Evolutionary conservation across 35 echinoderm and acorn worm species (phyloP).

Genomic region (Ophiothrix spiculata): DNA sequence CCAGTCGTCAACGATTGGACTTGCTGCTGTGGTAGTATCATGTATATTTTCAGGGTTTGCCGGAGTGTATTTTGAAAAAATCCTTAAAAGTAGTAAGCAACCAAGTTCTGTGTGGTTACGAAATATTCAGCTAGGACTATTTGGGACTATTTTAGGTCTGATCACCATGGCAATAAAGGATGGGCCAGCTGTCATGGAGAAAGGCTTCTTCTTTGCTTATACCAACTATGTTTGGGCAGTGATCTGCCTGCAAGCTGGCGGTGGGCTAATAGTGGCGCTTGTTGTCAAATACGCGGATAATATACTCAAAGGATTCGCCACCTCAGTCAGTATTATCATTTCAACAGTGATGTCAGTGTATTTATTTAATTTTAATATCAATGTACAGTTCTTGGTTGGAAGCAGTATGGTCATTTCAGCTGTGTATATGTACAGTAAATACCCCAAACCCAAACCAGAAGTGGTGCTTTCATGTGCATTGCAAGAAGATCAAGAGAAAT

Average conservation of each 20-base stretch:
- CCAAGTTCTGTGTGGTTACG: constrained; percentile 72
- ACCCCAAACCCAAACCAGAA: constrained; percentile 35
- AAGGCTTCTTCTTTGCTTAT: constrained; percentile 91
- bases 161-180: constrained; percentile 72
- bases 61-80: constrained; percentile 95
- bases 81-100: constrained; percentile 59
- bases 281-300: constrained; percentile 96
- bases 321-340: constrained; percentile 85
- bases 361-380: constrained; percentile 71
- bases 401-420: constrained; percentile 63
- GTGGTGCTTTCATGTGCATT: neutral
- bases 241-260: constrained; percentile 66
- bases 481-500: neutral
- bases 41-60: constrained; percentile 92
- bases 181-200: constrained; percentile 45
- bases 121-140: constrained; percentile 86
- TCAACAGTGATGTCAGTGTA: constrained; percentile 80
- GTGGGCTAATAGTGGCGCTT: constrained; percentile 75
- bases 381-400: constrained; percentile 77
- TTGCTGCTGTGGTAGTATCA: constrained; percentile 71
- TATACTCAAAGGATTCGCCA: constrained; percentile 93
- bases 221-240: constrained; percentile 66
- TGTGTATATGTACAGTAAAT: constrained; percentile 70
- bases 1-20: constrained; percentile 54
- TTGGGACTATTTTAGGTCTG: constrained; percentile 67